Conservation (phyloP, 2,888 invertebrate species). For the Drosophila niveifrons region DNA sequence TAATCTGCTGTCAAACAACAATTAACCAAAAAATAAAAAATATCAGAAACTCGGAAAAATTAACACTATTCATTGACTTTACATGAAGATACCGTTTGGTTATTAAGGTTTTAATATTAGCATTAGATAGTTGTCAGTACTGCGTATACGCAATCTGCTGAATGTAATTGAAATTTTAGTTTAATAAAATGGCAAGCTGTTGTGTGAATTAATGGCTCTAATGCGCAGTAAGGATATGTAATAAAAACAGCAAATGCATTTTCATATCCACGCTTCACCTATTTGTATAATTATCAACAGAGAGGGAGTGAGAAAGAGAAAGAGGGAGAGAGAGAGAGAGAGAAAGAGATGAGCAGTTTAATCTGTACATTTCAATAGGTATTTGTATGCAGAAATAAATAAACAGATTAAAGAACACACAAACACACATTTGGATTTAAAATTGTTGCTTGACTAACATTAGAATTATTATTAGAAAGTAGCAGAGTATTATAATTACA, state of each 20-base stretch:
- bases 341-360: neutral
- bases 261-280: conserved; percentile 2
- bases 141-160: too few relatives aligned
- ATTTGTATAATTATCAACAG: conserved; percentile 18
- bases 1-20: too few relatives aligned
- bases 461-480: too few relatives aligned
- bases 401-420: neutral
- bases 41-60: too few relatives aligned
- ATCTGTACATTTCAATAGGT: neutral
- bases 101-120: too few relatives aligned
- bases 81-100: too few relatives aligned
- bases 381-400: neutral
- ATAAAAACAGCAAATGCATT: conserved; percentile 10
- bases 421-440: neutral
- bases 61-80: too few relatives aligned
- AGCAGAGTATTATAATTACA: too few relatives aligned
- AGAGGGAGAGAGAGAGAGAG: too few relatives aligned
- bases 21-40: too few relatives aligned
- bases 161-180: neutral
- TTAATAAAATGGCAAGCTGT: neutral
- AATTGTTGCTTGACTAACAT: neutral
- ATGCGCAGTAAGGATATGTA: neutral
- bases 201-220: conserved; percentile 2
- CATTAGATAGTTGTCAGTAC: too few relatives aligned
- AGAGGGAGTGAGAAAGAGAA: too few relatives aligned